Conservation (phyloP, 2,888 invertebrate species). For the Hemaris fuciformis region DNA sequence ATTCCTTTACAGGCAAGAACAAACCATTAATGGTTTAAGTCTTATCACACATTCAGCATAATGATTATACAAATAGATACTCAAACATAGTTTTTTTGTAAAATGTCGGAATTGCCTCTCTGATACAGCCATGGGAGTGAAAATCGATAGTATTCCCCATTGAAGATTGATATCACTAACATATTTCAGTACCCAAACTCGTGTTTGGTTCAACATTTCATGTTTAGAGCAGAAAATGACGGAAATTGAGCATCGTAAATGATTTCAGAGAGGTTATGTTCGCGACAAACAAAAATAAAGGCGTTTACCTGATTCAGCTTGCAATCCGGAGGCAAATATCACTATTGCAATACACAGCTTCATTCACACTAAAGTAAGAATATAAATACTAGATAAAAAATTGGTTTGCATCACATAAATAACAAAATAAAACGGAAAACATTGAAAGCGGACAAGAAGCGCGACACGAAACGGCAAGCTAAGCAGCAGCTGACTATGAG, state of each 20-base stretch:
- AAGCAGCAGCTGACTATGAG: conserved; percentile 86
- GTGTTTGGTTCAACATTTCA: neutral
- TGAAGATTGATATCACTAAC: neutral
- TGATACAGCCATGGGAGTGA: conserved; percentile 15
- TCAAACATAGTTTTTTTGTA: conserved; percentile 19
- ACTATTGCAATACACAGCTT: conserved; percentile 70
- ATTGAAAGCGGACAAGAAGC: conserved; percentile 83
- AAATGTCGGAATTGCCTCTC: conserved; percentile 22
- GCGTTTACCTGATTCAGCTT: conserved; percentile 77
- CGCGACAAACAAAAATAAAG: conserved; percentile 80
- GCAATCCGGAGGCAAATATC: conserved; percentile 63
- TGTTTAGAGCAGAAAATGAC: conserved; percentile 40
- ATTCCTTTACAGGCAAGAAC: neutral
- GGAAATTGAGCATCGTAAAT: conserved; percentile 65
- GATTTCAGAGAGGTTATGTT: conserved; percentile 78
- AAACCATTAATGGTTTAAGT: neutral
- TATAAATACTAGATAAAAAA: conserved; percentile 73
- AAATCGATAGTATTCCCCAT: conserved; percentile 22
- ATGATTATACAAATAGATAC: conserved; percentile 3
- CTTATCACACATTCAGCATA: neutral
- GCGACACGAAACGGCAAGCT: conserved; percentile 85
- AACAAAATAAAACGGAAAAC: conserved; percentile 82
- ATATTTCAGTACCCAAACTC: neutral
- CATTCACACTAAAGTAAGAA: conserved; percentile 64
- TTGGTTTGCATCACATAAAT: conserved; percentile 80